These are phyloP conservation scores for Capitulum mitella DNA, from an alignment of 2,888 invertebrate species.

Conservation along the genomic window DNA sequence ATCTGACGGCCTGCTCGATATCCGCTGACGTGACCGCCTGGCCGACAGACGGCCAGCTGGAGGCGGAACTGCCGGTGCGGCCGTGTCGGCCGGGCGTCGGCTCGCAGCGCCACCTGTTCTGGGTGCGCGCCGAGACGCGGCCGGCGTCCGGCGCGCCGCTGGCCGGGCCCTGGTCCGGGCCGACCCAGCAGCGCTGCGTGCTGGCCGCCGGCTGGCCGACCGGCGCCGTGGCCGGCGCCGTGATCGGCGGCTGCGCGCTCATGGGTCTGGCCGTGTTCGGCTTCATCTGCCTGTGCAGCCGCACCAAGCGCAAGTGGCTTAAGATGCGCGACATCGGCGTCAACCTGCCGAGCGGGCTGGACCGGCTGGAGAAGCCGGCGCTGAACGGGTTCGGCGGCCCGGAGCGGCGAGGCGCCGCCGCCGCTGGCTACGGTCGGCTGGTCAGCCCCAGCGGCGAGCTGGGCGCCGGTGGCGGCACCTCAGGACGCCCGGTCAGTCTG, in stretches of 20 bases:
- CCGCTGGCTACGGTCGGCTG: background rate
- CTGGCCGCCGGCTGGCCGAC: slow-evolving; percentile 37
- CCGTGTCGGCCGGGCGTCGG: background rate
- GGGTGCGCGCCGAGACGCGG: background rate
- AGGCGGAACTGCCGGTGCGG: background rate
- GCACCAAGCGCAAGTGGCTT: slow-evolving; percentile 19
- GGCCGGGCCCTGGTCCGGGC: slow-evolving; percentile 40
- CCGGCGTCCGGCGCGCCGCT: background rate
- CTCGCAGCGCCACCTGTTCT: slow-evolving; percentile 13
- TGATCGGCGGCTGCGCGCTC: background rate
- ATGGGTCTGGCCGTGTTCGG: background rate
- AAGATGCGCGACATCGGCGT: slow-evolving; percentile 19
- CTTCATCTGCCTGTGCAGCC: slow-evolving; percentile 15
- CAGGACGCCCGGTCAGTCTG: background rate
- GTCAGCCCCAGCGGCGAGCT: background rate
- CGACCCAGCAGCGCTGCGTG: slow-evolving; percentile 44
- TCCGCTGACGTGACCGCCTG: no score
- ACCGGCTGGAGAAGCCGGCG: background rate
- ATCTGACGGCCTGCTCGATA: no score
- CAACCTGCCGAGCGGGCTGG: background rate
- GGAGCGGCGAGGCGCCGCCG: background rate
- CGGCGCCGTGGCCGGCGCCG: background rate
- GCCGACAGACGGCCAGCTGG: background rate
- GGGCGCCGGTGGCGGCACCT: background rate
- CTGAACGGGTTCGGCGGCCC: background rate